Evolutionary conservation across 1,140 invertebrate genomes (phyloP).

Genomic region (Cyclina sinensis): DNA sequence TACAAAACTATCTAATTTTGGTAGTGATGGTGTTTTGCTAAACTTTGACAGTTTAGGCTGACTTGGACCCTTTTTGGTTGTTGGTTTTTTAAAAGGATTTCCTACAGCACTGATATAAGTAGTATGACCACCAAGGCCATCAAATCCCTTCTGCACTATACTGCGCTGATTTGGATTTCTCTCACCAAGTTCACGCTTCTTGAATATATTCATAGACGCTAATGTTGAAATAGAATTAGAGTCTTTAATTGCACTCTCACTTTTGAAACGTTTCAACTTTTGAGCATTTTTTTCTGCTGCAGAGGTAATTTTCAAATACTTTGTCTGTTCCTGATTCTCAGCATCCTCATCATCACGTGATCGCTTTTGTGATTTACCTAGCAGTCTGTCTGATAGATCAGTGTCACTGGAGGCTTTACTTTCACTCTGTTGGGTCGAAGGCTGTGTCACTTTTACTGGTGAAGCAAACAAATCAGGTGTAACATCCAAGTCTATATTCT

Average conservation of each 20-base stretch:
- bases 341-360: conserved; percentile 2
- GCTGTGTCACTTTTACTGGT: not conserved
- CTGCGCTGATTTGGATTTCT: conserved; percentile 27
- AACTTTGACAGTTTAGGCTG: conserved; percentile 1
- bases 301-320: conserved; percentile 58
- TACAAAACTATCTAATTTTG: conserved; percentile 57
- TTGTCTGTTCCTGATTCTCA: conserved; percentile 34
- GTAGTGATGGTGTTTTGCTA: conserved; percentile 47
- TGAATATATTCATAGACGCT: conserved; percentile 67
- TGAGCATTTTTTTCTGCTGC: conserved; percentile 49
- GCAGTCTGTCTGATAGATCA: not conserved
- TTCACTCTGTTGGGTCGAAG: not conserved
- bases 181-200: conserved; percentile 51
- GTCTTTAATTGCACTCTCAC: conserved; percentile 42
- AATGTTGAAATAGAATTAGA: conserved; percentile 43
- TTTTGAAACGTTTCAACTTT: conserved; percentile 58
- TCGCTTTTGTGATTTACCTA: conserved; percentile 15
- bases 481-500: conserved; percentile 34
- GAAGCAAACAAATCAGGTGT: conserved; percentile 50
- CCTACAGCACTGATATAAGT: conserved; percentile 39
- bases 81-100: conserved; percentile 56
- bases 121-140: conserved; percentile 64
- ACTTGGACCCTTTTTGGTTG: not conserved
- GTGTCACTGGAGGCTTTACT: not conserved
- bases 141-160: conserved; percentile 53